Conservation (phyloP, 2,113 vertebrate genomes). For the Puntigrus tetrazona region DNA sequence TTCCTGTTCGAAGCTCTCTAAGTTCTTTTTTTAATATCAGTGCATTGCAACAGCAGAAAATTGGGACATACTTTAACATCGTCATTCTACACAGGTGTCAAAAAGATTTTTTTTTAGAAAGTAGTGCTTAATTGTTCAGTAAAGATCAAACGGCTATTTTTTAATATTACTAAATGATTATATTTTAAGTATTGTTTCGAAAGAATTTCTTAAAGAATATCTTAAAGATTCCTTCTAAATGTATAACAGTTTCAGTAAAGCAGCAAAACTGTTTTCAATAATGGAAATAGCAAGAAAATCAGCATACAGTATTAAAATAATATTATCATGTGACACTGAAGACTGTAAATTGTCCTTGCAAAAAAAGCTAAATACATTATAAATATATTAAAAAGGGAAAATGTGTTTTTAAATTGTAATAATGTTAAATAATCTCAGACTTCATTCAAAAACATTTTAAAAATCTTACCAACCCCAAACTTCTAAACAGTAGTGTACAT, state of each 20-base stretch:
- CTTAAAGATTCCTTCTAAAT: no score
- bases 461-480: background rate
- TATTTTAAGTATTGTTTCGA: no score
- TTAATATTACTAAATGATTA: no score
- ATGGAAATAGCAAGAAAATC: background rate
- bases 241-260: no score
- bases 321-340: no score
- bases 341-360: no score
- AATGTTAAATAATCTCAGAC: background rate
- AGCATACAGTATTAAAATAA: no score
- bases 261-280: background rate
- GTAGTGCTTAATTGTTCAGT: background rate
- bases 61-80: background rate
- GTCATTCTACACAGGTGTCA: background rate
- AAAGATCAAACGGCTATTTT: background rate
- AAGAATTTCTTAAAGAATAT: no score
- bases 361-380: no score
- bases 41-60: background rate
- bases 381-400: background rate
- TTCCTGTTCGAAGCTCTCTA: background rate
- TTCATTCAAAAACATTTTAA: background rate
- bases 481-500: background rate
- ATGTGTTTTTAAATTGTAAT: background rate
- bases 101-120: background rate
- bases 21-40: background rate